Percentiles rank a stretch among this genome's conserved stretches.
Conservation (phyloP, 2,113 vertebrate species). For the Danio rerio region DNA sequence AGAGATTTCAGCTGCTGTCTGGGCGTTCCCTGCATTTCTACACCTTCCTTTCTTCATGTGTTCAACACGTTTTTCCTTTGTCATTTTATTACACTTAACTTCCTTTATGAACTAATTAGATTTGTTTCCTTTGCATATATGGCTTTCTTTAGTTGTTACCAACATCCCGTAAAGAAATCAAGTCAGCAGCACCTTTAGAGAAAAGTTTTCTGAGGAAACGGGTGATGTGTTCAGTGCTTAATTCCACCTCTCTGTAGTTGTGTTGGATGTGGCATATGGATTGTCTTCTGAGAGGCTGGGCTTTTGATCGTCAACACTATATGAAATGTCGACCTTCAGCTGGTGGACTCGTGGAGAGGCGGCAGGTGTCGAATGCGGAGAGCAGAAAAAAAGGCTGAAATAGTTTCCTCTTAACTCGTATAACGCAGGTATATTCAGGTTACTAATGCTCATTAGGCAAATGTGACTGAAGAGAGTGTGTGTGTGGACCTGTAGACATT, state of each 20-base stretch:
- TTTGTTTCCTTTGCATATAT: too few relatives aligned
- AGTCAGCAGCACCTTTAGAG: too few relatives aligned
- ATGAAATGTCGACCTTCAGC: neutral
- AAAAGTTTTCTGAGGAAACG: neutral
- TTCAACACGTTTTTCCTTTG: too few relatives aligned
- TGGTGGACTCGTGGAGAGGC: neutral
- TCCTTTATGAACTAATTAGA: too few relatives aligned
- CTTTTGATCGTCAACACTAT: constrained; percentile 2
- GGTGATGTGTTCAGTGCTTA: too few relatives aligned
- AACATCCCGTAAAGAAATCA: too few relatives aligned
- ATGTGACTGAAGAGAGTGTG: neutral
- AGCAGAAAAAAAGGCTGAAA: neutral
- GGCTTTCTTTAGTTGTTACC: too few relatives aligned
- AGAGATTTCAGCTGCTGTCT: too few relatives aligned
- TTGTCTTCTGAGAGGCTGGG: neutral
- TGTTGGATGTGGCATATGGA: too few relatives aligned
- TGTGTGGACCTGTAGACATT: neutral
- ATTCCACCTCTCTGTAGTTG: too few relatives aligned
- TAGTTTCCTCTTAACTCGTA: neutral
- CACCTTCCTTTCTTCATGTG: too few relatives aligned
- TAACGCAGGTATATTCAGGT: constrained; percentile 2
- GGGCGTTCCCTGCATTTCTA: too few relatives aligned
- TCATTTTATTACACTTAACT: neutral
- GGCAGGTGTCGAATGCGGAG: neutral
- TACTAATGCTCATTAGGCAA: neutral